These are phyloP conservation scores for Tauraco erythrolophus DNA, from an alignment of 2,113 vertebrate species.

Conservation along the genomic window DNA sequence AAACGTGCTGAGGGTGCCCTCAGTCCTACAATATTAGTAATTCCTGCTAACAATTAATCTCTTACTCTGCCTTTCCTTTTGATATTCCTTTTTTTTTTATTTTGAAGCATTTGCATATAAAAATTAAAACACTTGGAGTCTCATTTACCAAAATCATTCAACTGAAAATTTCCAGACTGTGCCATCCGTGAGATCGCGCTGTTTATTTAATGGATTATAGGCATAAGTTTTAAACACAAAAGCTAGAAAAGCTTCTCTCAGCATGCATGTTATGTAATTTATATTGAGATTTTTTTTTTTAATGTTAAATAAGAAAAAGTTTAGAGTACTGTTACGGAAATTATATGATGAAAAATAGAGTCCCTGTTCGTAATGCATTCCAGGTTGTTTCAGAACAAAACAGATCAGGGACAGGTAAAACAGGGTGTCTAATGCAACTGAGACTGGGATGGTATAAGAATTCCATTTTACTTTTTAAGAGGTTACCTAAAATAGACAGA, in stretches of 20 bases:
- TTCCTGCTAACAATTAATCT: neutral
- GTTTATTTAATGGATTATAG: neutral
- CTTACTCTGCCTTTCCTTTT: neutral
- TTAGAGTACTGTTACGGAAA: neutral
- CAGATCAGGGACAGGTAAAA: neutral
- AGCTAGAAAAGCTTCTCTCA: neutral
- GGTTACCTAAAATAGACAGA: neutral
- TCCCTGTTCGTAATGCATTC: neutral
- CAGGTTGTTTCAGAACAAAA: neutral
- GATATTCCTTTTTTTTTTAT: neutral
- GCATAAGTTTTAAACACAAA: neutral
- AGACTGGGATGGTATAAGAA: neutral
- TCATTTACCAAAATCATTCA: neutral
- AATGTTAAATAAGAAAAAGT: neutral
- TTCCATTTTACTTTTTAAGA: neutral
- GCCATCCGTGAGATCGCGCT: fast-evolving
- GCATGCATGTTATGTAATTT: neutral
- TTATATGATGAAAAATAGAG: neutral
- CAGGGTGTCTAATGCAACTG: neutral
- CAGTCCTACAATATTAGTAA: neutral
- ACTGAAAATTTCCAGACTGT: neutral
- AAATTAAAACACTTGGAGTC: neutral
- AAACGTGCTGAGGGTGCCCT: too few relatives aligned
- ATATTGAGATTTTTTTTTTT: neutral
- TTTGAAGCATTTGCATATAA: neutral